Evolutionary conservation across 2,888 invertebrate genomes (phyloP), one percentile per base, ranked within the genome.

Genomic region (Eristalinus aeneus): DNA sequence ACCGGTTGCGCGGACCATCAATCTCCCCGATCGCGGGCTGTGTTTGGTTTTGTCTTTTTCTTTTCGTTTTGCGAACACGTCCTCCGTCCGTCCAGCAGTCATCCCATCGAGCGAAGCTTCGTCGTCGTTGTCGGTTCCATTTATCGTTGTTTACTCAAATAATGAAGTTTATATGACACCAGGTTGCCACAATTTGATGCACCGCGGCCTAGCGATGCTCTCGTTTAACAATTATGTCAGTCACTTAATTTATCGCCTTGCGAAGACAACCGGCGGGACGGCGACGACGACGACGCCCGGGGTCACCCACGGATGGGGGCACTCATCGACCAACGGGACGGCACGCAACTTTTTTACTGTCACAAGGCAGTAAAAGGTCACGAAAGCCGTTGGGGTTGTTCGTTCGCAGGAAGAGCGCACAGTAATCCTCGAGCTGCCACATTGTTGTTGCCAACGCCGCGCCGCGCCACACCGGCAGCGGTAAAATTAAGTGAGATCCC

Each of bases 161-260:
- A 82, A 86, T 78, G 69, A 74, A 77, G 67, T 64, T 82, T 86
- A 86, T 82, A 82, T 78, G 86, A 86, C 86, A 71, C 64, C 72
- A 36, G 76, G 80, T 68, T 69, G 69, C 46, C 16, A 60, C 54
- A 73, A 75, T 27, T 64, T 76, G 79, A 69, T 74, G 63, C 60
- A 53, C 34, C 65, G 46, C 12, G 74, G 39, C 80, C 75, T 67
- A 67, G 56, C 64, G 74, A 46, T n/a, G 58, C 54, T 81, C 77
- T 82, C 73, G 64, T 78, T 82, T 90, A 89, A 90, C 90, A 91
- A 91, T 91, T 91, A 91, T 92, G 91, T 89, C 91, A 90, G 90
- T 89, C 89, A 90, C 89, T 91, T 91, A 92, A 92, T 92, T 92
- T 92, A 92, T 92, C 88, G 90, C 88, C 1, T 16, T 77, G 77